A percentile compares a stretch with the other conserved stretches of the same genome.
Evolutionary conservation across 2,113 vertebrate species (phyloP).

Genomic region (Nettapus auritus): DNA sequence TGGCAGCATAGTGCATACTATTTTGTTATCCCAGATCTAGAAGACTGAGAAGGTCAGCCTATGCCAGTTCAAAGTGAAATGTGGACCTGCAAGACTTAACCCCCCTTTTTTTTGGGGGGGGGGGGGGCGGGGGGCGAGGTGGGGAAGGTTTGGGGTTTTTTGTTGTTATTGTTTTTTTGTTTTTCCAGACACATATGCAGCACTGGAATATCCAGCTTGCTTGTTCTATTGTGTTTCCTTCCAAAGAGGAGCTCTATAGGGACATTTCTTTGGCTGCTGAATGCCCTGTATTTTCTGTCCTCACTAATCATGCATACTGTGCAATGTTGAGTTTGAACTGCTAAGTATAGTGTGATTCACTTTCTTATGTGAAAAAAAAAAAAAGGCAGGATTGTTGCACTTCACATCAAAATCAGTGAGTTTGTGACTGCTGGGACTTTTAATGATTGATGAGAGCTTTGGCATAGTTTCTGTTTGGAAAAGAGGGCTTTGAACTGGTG

Average conservation of each 20-base stretch:
- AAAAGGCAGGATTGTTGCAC: not conserved
- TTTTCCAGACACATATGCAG: not conserved
- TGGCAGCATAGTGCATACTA: not conserved
- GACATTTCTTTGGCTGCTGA: conserved; percentile 33
- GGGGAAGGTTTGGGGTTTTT: too few species aligned
- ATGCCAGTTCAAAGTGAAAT: not conserved
- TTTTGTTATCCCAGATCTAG: not conserved
- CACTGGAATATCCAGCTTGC: not conserved
- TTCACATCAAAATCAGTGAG: conserved; percentile 52
- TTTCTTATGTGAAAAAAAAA: conserved; percentile 23
- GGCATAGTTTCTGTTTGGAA: conserved; percentile 63
- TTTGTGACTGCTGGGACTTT: conserved; percentile 55
- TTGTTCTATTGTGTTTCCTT: conserved; percentile 30
- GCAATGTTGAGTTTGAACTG: conserved; percentile 15
- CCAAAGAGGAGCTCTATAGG: conserved; percentile 21
- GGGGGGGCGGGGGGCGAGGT: too few species aligned
- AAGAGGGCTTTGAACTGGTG: conserved; percentile 59
- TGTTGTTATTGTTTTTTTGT: too few species aligned
- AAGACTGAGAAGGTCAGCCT: not conserved
- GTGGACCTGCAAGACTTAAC: not conserved
- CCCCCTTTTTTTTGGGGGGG: too few species aligned
- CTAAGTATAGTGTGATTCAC: conserved; percentile 24
- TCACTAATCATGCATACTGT: conserved; percentile 38
- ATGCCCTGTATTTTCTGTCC: conserved; percentile 32
- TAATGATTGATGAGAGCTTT: conserved; percentile 70